phyloP scores from a whole-genome alignment of 2,888 invertebrate genomes.

The Gerris lacustris region DNA sequence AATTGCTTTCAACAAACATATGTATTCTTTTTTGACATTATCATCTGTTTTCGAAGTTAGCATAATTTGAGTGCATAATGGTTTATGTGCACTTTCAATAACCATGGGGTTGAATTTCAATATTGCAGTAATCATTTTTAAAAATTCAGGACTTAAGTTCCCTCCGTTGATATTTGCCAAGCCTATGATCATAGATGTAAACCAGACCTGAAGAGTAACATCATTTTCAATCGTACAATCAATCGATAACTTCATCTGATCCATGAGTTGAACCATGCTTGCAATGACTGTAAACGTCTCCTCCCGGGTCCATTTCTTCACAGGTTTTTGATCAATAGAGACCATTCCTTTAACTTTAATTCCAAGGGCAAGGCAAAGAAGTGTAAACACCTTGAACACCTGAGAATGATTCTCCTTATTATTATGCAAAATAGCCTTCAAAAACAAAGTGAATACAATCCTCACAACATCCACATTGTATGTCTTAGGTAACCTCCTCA shows the following conservation, averaged over 20 bases:
- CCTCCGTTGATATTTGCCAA: slow-evolving; percentile 21
- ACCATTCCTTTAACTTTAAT: slow-evolving; percentile 21
- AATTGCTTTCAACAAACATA: slow-evolving; percentile 13
- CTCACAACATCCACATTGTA: not conserved
- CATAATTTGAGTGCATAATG: slow-evolving; percentile 20
- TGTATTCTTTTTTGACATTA: not conserved
- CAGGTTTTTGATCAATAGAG: slow-evolving; percentile 21
- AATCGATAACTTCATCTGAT: slow-evolving; percentile 20
- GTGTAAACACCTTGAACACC: slow-evolving; percentile 20
- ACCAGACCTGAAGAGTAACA: slow-evolving; percentile 21
- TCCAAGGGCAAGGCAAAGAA: slow-evolving; percentile 19
- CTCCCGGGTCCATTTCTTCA: slow-evolving; percentile 22
- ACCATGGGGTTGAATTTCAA: slow-evolving; percentile 23
- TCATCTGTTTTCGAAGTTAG: slow-evolving; percentile 16
- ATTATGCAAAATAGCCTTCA: slow-evolving; percentile 3
- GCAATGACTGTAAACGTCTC: slow-evolving; percentile 15
- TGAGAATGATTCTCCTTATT: not conserved
- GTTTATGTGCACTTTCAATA: slow-evolving; percentile 20
- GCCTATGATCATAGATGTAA: slow-evolving; percentile 23
- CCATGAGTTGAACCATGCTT: slow-evolving; percentile 12
- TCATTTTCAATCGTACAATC: slow-evolving; percentile 19
- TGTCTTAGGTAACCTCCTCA: slow-evolving; percentile 2
- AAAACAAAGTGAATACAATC: not conserved
- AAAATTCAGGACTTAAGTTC: slow-evolving; percentile 17
- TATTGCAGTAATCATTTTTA: slow-evolving; percentile 20